Evolutionary conservation across 2,797 vertebrate genomes (phyloP).

Genomic region (Sitta carolinensis): DNA sequence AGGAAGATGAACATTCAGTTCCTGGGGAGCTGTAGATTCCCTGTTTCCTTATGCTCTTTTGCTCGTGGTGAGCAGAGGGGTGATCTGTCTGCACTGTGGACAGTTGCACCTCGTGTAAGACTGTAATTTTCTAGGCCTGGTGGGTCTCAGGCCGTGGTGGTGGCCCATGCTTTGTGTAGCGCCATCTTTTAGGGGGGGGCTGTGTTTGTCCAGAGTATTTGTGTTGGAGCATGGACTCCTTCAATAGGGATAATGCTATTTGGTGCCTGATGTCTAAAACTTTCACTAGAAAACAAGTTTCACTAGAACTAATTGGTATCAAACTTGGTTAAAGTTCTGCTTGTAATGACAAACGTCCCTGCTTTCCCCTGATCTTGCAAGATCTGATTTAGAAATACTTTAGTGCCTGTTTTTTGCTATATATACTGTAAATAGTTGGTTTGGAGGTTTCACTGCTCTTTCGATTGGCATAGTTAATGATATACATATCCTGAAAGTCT

Average conservation of each 20-base stretch:
- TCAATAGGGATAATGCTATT: neutral
- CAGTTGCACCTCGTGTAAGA: neutral
- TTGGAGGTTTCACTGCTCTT: neutral
- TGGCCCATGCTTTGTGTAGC: neutral
- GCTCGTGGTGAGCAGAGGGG: neutral
- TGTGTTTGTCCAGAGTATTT: neutral
- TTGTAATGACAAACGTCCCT: neutral
- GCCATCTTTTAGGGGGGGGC: neutral
- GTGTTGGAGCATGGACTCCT: neutral
- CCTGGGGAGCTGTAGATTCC: neutral
- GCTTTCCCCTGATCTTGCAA: neutral
- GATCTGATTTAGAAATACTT: neutral
- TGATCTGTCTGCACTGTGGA: neutral
- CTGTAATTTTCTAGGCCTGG: neutral
- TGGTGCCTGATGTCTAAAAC: neutral
- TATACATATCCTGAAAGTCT: neutral
- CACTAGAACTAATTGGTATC: neutral
- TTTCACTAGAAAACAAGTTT: neutral
- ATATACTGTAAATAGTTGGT: neutral
- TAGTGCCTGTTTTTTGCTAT: neutral
- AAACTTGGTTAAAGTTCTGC: neutral
- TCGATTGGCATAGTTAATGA: conserved; percentile 11
- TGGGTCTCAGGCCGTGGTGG: neutral
- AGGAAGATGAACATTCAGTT: neutral
- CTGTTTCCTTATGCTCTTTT: neutral